Evolutionary conservation across 2,113 vertebrate genomes (phyloP).

Genomic region (Aphyosemion australe): DNA sequence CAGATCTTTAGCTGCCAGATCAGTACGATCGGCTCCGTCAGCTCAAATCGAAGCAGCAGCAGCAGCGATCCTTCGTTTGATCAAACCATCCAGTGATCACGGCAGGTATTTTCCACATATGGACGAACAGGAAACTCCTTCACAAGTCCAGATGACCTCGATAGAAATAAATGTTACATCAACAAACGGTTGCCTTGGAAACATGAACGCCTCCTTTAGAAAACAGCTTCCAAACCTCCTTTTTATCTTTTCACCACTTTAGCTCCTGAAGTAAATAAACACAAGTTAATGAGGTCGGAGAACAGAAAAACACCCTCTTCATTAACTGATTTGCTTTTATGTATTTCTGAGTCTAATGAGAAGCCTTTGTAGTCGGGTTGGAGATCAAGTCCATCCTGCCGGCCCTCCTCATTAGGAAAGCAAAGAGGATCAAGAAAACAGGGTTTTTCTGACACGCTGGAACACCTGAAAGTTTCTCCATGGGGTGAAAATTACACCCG

Average conservation of each 20-base stretch:
- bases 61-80: not conserved
- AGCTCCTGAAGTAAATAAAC: not conserved
- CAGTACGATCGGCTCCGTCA: constrained; percentile 13
- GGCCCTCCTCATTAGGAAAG: constrained; percentile 2
- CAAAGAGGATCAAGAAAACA: constrained; percentile 9
- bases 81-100: constrained; percentile 21
- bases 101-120: constrained; percentile 22
- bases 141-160: too few relatives aligned
- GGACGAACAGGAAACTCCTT: not conserved
- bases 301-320: not conserved
- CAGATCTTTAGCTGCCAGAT: constrained; percentile 2
- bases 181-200: not conserved
- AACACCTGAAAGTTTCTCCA: not conserved
- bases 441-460: not conserved
- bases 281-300: not conserved
- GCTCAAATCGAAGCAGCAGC: not conserved
- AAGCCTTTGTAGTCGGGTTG: constrained; percentile 2
- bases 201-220: not conserved
- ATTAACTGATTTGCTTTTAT: not conserved
- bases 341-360: not conserved
- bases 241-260: not conserved
- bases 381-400: constrained; percentile 11
- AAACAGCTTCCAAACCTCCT: not conserved
- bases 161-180: too few relatives aligned
- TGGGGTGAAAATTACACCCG: constrained; percentile 7